Conservation (phyloP, 2,888 invertebrate species). For the Lepetodrilus schrolli region DNA sequence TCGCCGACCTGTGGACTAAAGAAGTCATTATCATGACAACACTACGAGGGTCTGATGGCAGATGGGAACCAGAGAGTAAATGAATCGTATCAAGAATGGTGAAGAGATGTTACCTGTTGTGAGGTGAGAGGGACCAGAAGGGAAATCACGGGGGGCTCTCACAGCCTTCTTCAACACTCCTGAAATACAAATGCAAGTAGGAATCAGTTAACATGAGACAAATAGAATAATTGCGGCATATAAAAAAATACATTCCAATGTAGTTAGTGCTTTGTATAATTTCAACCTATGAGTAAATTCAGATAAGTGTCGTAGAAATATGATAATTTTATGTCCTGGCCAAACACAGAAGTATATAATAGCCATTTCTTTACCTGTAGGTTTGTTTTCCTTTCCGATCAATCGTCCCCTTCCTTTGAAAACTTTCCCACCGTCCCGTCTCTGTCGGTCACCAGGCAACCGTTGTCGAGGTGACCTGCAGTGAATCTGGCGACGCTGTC, state of each 20-base stretch:
- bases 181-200: background rate
- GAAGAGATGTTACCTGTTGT: background rate
- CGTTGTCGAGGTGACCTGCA: background rate
- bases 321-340: too few species aligned
- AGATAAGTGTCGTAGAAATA: background rate
- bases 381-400: slow-evolving; percentile 42
- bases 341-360: too few species aligned
- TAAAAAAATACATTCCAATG: background rate
- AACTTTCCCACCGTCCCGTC: slow-evolving; percentile 11
- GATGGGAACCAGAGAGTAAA: too few species aligned
- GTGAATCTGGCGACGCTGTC: background rate
- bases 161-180: background rate
- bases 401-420: slow-evolving; percentile 9
- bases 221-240: background rate
- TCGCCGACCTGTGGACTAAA: slow-evolving; percentile 41
- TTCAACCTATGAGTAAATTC: too few species aligned
- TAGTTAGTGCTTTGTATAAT: too few species aligned
- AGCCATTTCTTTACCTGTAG: slow-evolving; percentile 41
- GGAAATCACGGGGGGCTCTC: too few species aligned
- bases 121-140: too few species aligned
- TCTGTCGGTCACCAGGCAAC: background rate
- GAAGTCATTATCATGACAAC: too few species aligned
- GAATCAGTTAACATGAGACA: background rate
- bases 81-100: too few species aligned
- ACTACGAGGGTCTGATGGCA: too few species aligned